Evolutionary conservation across 2,113 vertebrate genomes (phyloP), one percentile per base, ranked within the genome.

Genomic region (Raja brachyura): DNA sequence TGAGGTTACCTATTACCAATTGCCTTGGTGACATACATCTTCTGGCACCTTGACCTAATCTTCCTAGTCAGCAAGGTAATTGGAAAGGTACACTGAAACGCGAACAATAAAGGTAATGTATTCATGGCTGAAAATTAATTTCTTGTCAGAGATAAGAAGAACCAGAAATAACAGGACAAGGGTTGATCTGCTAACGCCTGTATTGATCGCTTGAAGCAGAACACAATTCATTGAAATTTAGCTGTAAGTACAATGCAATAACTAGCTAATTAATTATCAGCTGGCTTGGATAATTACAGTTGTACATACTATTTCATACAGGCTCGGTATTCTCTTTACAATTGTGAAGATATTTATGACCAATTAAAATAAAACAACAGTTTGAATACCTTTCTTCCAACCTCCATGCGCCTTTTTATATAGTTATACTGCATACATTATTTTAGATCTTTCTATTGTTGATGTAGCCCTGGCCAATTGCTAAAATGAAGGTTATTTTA

Each of bases 101-200:
- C n/a, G 59, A 88, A 88, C 83, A 88, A n/a, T 88, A 66, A 88
- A 88, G n/a, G 63, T 88, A 63, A 88, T 88, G n/a, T 66, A 88
- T 88, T 88, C 83, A 66, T 28, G 28, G 59, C 31, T 88, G 83
- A 63, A 88, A 88, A 88, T 88, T 88, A 88, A 88, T 88, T 88
- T 63, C 59, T 88, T 31, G 61, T 88, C 83, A 88, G 59, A 63
- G 83, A 88, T 88, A 88, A 88, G 83, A 88, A 63, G 59, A 88
- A 88, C 59, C 83, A 88, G 83, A 63, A 88, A 31, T 48, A 66
- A 88, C 59, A 66, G 56, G 59, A 63, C 83, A 88, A 63, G 83
- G 11, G 31, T 61, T 63, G 83, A 88, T 88, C 83, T 61, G 39
- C 79, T 61, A 61, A 86, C 56, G n/a, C 56, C 81, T 88, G 59